Percentiles rank a stretch among this genome's conserved stretches.
Evolutionary conservation across 2,888 invertebrate genomes (phyloP).

Genomic region (Lycia hirtaria): DNA sequence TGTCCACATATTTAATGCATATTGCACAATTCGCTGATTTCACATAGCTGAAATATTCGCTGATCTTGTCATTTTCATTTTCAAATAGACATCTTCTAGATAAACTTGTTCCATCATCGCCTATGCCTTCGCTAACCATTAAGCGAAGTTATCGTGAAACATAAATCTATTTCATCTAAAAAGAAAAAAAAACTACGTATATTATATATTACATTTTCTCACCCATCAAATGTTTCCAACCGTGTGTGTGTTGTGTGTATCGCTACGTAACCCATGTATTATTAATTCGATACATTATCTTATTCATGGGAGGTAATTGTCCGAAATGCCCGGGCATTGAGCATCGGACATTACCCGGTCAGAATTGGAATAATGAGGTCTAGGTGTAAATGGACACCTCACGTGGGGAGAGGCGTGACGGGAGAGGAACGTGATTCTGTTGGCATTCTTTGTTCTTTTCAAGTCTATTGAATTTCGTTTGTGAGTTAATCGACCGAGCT

Average conservation of each 20-base stretch:
- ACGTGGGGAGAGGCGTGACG: constrained; percentile 13
- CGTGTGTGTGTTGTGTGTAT: constrained; percentile 26
- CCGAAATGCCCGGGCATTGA: constrained; percentile 33
- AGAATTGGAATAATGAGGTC: constrained; percentile 1
- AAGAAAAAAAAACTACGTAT: too few species aligned
- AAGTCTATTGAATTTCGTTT: background rate
- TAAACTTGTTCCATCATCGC: too few species aligned
- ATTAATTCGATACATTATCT: constrained; percentile 22
- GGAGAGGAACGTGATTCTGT: background rate
- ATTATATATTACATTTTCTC: too few species aligned
- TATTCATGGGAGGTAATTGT: constrained; percentile 37
- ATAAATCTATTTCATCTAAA: too few species aligned
- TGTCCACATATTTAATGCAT: too few species aligned
- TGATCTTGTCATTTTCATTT: too few species aligned
- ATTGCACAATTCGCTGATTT: too few species aligned
- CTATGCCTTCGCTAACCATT: too few species aligned
- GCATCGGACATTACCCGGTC: constrained; percentile 7
- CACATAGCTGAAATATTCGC: too few species aligned
- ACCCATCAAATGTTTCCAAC: background rate
- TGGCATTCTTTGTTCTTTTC: background rate
- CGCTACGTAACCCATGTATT: constrained; percentile 8
- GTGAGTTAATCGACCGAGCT: too few species aligned
- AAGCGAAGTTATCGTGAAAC: too few species aligned
- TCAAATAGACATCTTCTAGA: too few species aligned
- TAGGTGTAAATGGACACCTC: background rate